These are phyloP conservation scores for Thermophis baileyi DNA, from an alignment of 2,113 vertebrate genomes.

Conservation along the genomic window DNA sequence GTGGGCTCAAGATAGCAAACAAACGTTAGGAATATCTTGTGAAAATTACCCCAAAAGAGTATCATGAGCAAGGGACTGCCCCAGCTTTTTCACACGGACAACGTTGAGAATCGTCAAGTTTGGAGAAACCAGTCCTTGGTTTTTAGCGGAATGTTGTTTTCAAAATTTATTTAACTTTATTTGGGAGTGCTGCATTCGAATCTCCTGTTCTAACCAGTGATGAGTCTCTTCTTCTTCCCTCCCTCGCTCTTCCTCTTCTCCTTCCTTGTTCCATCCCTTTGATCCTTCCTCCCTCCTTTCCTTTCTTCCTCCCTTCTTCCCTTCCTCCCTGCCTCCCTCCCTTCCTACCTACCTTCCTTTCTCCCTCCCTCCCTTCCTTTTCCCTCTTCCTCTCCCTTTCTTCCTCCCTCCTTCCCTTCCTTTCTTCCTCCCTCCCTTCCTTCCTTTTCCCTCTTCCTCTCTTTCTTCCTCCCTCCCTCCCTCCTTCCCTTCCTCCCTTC, in stretches of 20 bases:
- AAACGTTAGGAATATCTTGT: not conserved
- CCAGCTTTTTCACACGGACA: not conserved
- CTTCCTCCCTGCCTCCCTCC: too few species aligned
- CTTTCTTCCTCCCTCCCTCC: too few species aligned
- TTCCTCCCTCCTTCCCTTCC: not conserved
- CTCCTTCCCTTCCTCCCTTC: not conserved
- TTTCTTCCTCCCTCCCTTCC: too few species aligned
- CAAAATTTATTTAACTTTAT: not conserved
- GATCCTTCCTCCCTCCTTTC: not conserved
- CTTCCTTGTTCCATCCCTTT: not conserved
- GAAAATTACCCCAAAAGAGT: not conserved
- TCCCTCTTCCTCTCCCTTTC: too few species aligned
- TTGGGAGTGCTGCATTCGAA: not conserved
- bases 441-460: too few species aligned
- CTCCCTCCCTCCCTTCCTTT: not conserved
- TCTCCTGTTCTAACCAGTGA: accelerated
- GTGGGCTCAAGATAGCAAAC: not conserved
- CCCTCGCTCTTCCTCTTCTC: not conserved
- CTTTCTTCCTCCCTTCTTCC: not conserved
- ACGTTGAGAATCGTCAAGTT: not conserved
- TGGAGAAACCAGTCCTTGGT: not conserved
- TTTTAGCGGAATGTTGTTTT: not conserved
- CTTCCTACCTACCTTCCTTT: not conserved
- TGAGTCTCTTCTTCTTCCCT: not conserved
- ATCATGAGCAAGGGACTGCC: not conserved